Evolutionary conservation across 2,113 vertebrate species (phyloP), one percentile per base, ranked within the genome.

Genomic region (Nothocercus julius): DNA sequence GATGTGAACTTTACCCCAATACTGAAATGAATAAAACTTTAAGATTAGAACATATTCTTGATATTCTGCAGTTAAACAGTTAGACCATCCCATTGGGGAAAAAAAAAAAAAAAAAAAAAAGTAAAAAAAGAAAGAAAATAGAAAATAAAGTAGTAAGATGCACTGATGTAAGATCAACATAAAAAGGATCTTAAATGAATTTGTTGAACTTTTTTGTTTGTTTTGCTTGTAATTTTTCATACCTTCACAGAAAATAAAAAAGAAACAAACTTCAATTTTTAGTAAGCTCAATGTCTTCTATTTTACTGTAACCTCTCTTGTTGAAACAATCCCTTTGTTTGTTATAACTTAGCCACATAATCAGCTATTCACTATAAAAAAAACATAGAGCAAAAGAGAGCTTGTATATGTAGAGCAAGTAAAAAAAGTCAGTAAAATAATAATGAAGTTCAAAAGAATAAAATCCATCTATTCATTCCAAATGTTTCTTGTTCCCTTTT

Each of bases 361-460:
- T 67, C 7, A 69, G 83, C 47, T 77, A 3, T 73, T 30, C n/a
- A 9, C 32, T 53, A 17, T 11, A 21, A 11, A 59, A 59, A 36
- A 77, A 21, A 47, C 2, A 2, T 7, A 3, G 5, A 36, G 11
- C 14, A 3, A 21, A 84, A 17, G 20, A 87, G 5, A 72, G 19
- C 2, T 28, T 51, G 4, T 1, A 1, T 13, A 1, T 47, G 0
- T 15, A 34, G 10, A 4, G 9, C 62, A 79, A 49, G 30, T 14
- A 0, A 3, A 3, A 36, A 78, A 76, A 69, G 6, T 42, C 2
- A 30, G 30, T 38, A 2, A 51, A 72, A 69, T 28, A 44, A 36
- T 45, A 3, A 69, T 61, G 62, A 42, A 18, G 0, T 58, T 86
- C 34, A 9, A 56, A 69, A 82, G 1, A 54, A 74, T 42, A 27